phyloP scores from a whole-genome alignment of 23 tunicate genomes.

The Ciona savignyi region DNA sequence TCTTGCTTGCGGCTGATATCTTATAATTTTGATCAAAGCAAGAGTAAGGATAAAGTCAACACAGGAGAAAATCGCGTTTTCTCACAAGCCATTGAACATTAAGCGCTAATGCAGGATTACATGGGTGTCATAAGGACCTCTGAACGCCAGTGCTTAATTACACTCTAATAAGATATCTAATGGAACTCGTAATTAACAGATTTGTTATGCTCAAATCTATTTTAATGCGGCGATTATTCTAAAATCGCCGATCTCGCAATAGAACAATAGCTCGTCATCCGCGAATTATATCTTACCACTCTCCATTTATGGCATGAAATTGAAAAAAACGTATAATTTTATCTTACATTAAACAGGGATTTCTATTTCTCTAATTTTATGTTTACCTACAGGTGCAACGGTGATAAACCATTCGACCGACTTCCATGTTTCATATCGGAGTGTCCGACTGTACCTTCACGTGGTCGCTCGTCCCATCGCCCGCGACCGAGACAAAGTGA shows the following conservation, averaged over 20 bases:
- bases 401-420: conserved; percentile 44
- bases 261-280: background rate
- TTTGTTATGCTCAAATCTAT: background rate
- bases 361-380: background rate
- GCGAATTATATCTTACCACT: background rate
- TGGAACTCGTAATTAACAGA: background rate
- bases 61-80: background rate
- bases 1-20: background rate
- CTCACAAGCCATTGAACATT: background rate
- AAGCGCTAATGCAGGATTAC: background rate
- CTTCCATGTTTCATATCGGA: conserved; percentile 47
- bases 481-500: background rate
- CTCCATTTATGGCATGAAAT: no score
- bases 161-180: background rate
- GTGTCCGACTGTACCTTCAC: conserved; percentile 27
- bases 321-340: no score
- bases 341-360: no score
- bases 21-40: background rate
- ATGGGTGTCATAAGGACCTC: background rate
- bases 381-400: conserved; percentile 48
- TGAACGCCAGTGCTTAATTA: background rate
- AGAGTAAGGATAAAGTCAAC: background rate
- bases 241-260: background rate
- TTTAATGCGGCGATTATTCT: background rate
- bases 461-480: background rate